These are phyloP conservation scores for Drosophila dives DNA, from an alignment of 2,888 invertebrate genomes.

Conservation along the genomic window DNA sequence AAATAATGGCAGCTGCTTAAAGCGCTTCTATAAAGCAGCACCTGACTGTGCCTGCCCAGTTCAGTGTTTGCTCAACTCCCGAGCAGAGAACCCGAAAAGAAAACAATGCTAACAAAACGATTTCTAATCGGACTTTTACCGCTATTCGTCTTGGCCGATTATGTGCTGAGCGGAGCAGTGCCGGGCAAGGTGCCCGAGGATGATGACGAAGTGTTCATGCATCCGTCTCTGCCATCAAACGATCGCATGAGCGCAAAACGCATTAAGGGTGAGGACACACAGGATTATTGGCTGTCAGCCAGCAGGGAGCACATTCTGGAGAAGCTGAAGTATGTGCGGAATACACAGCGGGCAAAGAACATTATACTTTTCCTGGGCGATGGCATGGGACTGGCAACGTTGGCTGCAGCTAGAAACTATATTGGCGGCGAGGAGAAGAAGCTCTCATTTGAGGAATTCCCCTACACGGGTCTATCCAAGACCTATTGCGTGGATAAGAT, in stretches of 20 bases:
- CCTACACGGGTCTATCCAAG: constrained; percentile 89
- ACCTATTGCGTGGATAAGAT: constrained; percentile 91
- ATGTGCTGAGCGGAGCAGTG: constrained; percentile 55
- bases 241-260: background rate
- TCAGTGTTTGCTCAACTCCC: constrained; percentile 52
- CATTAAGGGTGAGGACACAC: constrained; percentile 52
- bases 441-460: constrained; percentile 91
- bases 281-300: constrained; percentile 70
- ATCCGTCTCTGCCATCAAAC: constrained; percentile 56
- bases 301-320: constrained; percentile 68
- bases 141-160: constrained; percentile 26
- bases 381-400: constrained; percentile 93
- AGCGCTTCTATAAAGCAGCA: constrained; percentile 56
- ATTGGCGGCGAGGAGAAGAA: constrained; percentile 90
- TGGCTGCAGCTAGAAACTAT: constrained; percentile 91
- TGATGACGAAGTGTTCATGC: constrained; percentile 63
- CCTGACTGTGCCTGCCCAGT: constrained; percentile 8
- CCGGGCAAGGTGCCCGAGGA: constrained; percentile 33
- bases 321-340: constrained; percentile 70
- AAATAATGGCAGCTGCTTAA: constrained; percentile 20
- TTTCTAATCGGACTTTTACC: constrained; percentile 17
- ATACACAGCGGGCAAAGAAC: constrained; percentile 88
- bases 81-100: constrained; percentile 26
- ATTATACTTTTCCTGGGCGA: constrained; percentile 94
- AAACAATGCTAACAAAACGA: constrained; percentile 30